These are phyloP conservation scores for Acropora yongei DNA, from an alignment of 64 coral and sea anemone species.

Conservation along the genomic window DNA sequence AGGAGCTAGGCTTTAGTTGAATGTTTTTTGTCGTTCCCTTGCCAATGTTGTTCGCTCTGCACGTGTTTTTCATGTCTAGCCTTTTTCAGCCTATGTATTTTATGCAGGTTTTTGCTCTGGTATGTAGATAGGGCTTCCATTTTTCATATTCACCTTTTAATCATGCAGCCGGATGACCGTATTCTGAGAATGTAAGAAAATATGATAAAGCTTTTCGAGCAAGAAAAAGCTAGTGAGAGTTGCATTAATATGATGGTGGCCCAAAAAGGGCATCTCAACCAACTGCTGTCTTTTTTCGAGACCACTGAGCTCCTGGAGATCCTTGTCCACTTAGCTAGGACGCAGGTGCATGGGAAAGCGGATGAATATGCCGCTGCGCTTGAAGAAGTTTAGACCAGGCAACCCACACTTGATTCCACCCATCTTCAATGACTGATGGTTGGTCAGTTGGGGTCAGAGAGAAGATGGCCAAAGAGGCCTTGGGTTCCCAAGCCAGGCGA, in stretches of 20 bases:
- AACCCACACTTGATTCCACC: too few species aligned
- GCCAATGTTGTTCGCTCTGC: too few species aligned
- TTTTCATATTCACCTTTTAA: not conserved
- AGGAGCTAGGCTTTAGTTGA: too few species aligned
- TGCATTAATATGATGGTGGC: not conserved
- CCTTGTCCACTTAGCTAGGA: conserved; percentile 5
- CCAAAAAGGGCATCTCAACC: conserved; percentile 18
- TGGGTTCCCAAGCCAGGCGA: not conserved
- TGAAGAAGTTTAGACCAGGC: too few species aligned
- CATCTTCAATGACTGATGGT: too few species aligned
- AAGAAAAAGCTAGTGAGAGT: not conserved
- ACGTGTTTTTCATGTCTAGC: too few species aligned
- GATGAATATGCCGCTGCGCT: too few species aligned
- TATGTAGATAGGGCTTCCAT: too few species aligned
- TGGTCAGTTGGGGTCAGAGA: too few species aligned
- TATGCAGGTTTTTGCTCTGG: too few species aligned
- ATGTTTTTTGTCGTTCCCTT: too few species aligned
- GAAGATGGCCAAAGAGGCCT: not conserved
- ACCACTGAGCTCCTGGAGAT: conserved; percentile 9
- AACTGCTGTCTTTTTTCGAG: conserved; percentile 1
- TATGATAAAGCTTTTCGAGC: not conserved
- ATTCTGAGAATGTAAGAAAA: conserved; percentile 18
- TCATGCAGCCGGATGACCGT: conserved; percentile 7
- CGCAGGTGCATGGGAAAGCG: conserved; percentile 6
- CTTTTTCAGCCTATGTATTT: too few species aligned